phyloP scores from a whole-genome alignment of 2,797 vertebrate genomes.

The Bryconaethiops microstoma region DNA sequence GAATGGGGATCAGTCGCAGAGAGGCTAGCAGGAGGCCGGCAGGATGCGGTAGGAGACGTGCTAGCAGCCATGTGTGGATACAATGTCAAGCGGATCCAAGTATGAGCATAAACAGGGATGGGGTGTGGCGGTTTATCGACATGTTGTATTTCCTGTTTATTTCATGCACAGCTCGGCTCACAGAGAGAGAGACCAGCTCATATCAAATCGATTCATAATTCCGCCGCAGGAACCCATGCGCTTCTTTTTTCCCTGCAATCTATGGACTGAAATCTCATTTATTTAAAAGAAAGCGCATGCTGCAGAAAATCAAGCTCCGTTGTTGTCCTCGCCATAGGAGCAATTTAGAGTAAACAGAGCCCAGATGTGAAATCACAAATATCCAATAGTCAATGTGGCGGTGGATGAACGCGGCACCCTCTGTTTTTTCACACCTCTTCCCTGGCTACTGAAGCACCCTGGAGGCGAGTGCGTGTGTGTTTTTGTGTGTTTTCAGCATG shows the following conservation, averaged over 20 bases:
- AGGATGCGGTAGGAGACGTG: conserved; percentile 20
- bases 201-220: background rate
- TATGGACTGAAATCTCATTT: conserved; percentile 31
- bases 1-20: conserved; percentile 27
- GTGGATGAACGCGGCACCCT: conserved; percentile 4
- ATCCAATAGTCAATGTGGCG: conserved; percentile 24
- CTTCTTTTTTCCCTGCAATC: background rate
- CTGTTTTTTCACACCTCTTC: conserved; percentile 34
- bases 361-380: conserved; percentile 36
- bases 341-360: conserved; percentile 43
- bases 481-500: conserved; percentile 14
- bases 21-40: conserved; percentile 23
- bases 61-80: conserved; percentile 11
- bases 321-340: conserved; percentile 33
- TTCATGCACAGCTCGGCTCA: background rate
- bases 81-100: conserved; percentile 24
- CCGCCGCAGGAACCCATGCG: background rate
- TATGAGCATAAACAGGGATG: conserved; percentile 35
- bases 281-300: conserved; percentile 38
- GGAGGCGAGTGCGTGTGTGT: conserved; percentile 12
- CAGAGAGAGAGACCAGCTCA: background rate
- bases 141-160: conserved; percentile 32
- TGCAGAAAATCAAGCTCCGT: conserved; percentile 39
- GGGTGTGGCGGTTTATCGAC: conserved; percentile 15
- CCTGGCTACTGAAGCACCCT: conserved; percentile 23